Evolutionary conservation across 2,888 invertebrate genomes (phyloP).

Genomic region (Platycheirus rosarum): DNA sequence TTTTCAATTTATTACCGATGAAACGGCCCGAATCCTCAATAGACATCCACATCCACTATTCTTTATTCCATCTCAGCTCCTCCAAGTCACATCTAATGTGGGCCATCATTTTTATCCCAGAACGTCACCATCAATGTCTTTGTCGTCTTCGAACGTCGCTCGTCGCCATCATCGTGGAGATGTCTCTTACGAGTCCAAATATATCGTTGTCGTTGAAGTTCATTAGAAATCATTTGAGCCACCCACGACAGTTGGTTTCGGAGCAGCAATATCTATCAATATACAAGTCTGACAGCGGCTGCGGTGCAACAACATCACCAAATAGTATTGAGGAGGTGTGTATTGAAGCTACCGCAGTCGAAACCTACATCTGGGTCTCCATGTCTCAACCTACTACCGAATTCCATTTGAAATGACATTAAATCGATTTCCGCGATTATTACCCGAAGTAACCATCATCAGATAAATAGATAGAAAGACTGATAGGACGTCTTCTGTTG

Average conservation of each 20-base stretch:
- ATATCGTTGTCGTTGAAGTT: conserved; percentile 50
- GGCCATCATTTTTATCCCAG: conserved; percentile 42
- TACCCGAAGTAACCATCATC: conserved; percentile 50
- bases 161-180: neutral
- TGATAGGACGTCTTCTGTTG: conserved; percentile 15
- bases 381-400: conserved; percentile 60
- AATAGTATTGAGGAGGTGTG: conserved; percentile 30
- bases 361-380: conserved; percentile 54
- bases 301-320: neutral
- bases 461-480: conserved; percentile 41
- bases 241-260: conserved; percentile 51
- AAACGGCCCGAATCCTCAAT: conserved; percentile 55
- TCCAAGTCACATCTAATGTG: conserved; percentile 30
- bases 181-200: conserved; percentile 38
- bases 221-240: conserved; percentile 68
- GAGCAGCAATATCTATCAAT: neutral
- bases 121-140: conserved; percentile 27
- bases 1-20: conserved; percentile 61
- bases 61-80: neutral
- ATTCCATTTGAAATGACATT: conserved; percentile 61
- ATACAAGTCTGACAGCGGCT: neutral
- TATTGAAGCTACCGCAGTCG: conserved; percentile 35
- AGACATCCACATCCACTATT: conserved; percentile 16
- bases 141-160: neutral
- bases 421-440: conserved; percentile 71